A percentile compares a stretch with the other conserved stretches of the same genome.
These are phyloP conservation scores for Penaeus japonicus DNA, from an alignment of 1,140 invertebrate genomes.

Conservation along the genomic window DNA sequence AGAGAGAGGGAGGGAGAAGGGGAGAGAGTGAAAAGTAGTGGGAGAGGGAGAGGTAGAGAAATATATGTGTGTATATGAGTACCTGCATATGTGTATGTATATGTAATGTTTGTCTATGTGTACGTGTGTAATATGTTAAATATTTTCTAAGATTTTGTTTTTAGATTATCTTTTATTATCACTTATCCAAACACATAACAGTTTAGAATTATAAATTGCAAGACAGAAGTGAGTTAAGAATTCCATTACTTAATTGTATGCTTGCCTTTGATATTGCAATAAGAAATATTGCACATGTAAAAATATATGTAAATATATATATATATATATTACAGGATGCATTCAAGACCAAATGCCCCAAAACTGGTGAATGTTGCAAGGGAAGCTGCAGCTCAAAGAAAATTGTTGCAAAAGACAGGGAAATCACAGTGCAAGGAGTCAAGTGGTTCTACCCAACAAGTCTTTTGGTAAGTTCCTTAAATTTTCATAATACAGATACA, in stretches of 20 bases:
- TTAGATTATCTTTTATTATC: too few species aligned
- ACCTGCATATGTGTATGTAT: too few species aligned
- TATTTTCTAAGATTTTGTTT: too few species aligned
- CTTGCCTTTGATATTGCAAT: background rate
- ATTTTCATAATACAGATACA: background rate
- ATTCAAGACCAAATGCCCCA: conserved; percentile 11
- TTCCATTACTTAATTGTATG: background rate
- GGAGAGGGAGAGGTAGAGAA: background rate
- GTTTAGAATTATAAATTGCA: too few species aligned
- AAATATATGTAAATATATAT: background rate
- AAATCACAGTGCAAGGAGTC: background rate
- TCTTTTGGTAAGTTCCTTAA: background rate
- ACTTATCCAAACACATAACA: too few species aligned
- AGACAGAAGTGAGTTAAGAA: too few species aligned
- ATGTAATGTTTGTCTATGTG: too few species aligned
- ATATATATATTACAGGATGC: conserved; percentile 17
- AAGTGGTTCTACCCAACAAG: background rate
- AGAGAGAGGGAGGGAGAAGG: background rate
- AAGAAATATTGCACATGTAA: background rate
- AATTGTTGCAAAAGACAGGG: background rate
- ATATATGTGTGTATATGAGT: background rate
- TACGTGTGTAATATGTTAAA: too few species aligned
- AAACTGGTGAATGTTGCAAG: conserved; percentile 2
- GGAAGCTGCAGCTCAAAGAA: background rate
- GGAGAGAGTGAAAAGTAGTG: background rate